Evolutionary conservation across 1,140 invertebrate genomes (phyloP).

Genomic region (Gyrodactylus bullatarudis): DNA sequence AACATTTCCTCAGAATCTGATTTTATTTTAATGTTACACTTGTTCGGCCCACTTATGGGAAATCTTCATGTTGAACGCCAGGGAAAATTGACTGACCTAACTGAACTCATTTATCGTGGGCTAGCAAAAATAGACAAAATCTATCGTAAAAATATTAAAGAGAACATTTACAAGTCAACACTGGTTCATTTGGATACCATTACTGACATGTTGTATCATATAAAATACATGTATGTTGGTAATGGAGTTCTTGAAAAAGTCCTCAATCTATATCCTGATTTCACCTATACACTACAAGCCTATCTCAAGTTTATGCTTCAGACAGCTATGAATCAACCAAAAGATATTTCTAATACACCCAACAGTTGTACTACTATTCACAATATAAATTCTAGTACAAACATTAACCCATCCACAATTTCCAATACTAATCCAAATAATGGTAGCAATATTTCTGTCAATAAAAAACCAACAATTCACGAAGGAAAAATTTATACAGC

Average conservation of each 20-base stretch:
- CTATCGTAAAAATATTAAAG: background rate
- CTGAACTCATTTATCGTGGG: background rate
- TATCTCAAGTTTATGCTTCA: constrained; percentile 1
- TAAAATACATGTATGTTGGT: constrained; percentile 4
- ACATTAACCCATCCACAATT: too few relatives aligned
- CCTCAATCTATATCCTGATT: background rate
- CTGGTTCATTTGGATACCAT: background rate
- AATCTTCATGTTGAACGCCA: background rate
- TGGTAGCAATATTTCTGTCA: background rate
- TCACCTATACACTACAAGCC: background rate
- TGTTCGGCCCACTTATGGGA: background rate
- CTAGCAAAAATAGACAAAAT: background rate
- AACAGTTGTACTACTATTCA: too few relatives aligned
- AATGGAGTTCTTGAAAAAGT: constrained; percentile 3
- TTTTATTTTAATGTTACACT: background rate
- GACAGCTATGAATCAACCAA: too few relatives aligned
- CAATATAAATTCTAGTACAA: too few relatives aligned
- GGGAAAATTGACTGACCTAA: constrained; percentile 1
- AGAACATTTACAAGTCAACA: background rate
- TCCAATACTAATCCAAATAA: background rate
- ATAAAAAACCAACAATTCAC: background rate
- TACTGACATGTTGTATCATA: constrained; percentile 1
- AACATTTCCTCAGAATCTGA: background rate
- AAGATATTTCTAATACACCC: too few relatives aligned
- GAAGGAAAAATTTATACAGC: background rate